Conservation (phyloP, 2,888 invertebrate species). For the Tipula confusa region DNA sequence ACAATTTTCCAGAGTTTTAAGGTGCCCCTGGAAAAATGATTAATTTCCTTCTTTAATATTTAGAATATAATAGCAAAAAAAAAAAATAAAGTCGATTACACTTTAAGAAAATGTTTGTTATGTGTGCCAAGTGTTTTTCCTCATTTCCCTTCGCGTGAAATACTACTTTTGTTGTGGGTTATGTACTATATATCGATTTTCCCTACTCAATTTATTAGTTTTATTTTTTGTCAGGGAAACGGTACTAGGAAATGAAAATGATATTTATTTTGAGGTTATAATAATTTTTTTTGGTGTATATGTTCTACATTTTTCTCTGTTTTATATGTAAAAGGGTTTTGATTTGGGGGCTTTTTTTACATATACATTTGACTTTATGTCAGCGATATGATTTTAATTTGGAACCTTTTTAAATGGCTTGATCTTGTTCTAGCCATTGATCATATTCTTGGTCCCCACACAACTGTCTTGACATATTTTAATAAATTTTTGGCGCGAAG, state of each 20-base stretch:
- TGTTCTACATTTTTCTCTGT: neutral
- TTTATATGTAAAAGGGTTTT: too few relatives aligned
- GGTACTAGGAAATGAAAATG: neutral
- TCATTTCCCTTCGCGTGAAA: neutral
- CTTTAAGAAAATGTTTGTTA: neutral
- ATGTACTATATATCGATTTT: slow-evolving; percentile 5
- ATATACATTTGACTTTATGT: too few relatives aligned
- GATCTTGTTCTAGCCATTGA: too few relatives aligned
- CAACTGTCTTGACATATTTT: too few relatives aligned
- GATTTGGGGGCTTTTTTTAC: too few relatives aligned
- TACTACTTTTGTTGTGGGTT: neutral
- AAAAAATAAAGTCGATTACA: neutral
- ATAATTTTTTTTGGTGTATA: neutral
- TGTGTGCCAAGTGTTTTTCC: neutral
- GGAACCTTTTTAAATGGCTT: too few relatives aligned
- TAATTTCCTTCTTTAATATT: neutral
- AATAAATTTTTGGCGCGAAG: too few relatives aligned
- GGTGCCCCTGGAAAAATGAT: neutral
- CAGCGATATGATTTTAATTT: too few relatives aligned
- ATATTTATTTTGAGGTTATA: neutral
- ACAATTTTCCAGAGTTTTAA: neutral
- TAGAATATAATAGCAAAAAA: neutral
- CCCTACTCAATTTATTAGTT: neutral
- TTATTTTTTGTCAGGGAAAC: neutral
- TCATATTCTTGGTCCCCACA: too few relatives aligned